Base-by-base conservation (phyloP, 1,140 invertebrate species). In the Ips typographus region DNA sequence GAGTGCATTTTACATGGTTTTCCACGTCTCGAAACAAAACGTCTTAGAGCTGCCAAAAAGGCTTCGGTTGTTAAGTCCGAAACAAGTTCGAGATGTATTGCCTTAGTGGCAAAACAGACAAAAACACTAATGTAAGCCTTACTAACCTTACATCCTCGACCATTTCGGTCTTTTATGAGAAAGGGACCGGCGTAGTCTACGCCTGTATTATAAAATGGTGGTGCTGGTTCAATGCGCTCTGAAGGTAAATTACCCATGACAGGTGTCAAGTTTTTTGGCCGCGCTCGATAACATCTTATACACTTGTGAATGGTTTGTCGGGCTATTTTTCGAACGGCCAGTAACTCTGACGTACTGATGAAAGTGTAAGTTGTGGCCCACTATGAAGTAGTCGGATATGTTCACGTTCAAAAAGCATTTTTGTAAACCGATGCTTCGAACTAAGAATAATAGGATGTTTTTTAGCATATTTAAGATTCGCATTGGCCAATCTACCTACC, bases 61-160 rank as follows among this genome's bases (percentile, higher is more conserved):
- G 44, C 44, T 47, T 47, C 22, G 22, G 80, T 80, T 4, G 74
- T 66, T 4, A 84, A 64, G 5, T 72, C 75, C 8, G 71, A 65
- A 0, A 75, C 79, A 0, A 79, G 8, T 59, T 83, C 82, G 3
- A 83, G 8, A 65, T 84, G 81, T 1, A 84, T 72, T 0, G 80
- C 81, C 62, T 80, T 68, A 4, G 73, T 78, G 4, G n/a, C 6
- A 36, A 66, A 22, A 22, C 22, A 22, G 22, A 22, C 22, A 22
- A 22, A 22, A 22, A 22, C 22, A 22, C 22, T 22, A 57, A 52
- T 42, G 37, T 61, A 61, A 8, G 59, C 43, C 36, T 61, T 47
- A 8, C 3, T 8, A 7, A 38, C 38, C 7, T 40, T 37, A 4
- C 6, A 38, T 7, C 56, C 22, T 6, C 56, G 56, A 58, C 56